Base-by-base conservation (phyloP, 2,113 vertebrate species). In the Gopherus evgoodei region DNA sequence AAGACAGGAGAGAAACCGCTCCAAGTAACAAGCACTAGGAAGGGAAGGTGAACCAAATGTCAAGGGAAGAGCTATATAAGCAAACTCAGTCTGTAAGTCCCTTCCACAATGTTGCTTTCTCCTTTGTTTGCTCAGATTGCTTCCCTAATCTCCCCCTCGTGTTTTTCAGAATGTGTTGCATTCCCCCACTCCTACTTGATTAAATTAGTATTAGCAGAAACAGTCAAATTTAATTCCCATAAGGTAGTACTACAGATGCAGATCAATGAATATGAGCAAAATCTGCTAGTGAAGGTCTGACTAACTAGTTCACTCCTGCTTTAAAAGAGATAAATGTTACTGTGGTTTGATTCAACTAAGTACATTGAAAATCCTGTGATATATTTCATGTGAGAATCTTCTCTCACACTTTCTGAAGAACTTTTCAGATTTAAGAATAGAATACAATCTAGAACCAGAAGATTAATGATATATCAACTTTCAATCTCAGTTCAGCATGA, bases 401-500 rank as follows among this genome's bases (percentile, higher is more conserved):
- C 35, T 69, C 62, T 7, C 2, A 7, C 16, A 35, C 65, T 69
- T 69, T 69, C 17, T 69, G 35, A 69, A 65, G 35, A 69, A 21
- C 35, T 19, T n/a, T n/a, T 69, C 17, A 21, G 35, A n/a, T 69
- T 69, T 69, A 69, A n/a, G 65, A 69, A n/a, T 69, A 21, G 65
- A 69, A n/a, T 69, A n/a, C 65, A n/a, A n/a, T 69, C 65, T 69
- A 69, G 65, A 16, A n/a, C 35, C 35, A 69, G 35, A n/a, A 69
- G 65, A 69, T 13, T n/a, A 65, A 65, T 22, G 79, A 1, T 35
- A 7, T 59, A 42, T 76, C 92, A 81, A 6, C 13, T 86, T 93
- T 94, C 72, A 76, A 27, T 92, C 83, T 82, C 19, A 80, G 52
- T 83, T 94, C 59, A 78, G 93, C 83, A 91, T 96, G 82, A 85